phyloP scores from a whole-genome alignment of 2,888 invertebrate species.

The Oligia fasciuncula region DNA sequence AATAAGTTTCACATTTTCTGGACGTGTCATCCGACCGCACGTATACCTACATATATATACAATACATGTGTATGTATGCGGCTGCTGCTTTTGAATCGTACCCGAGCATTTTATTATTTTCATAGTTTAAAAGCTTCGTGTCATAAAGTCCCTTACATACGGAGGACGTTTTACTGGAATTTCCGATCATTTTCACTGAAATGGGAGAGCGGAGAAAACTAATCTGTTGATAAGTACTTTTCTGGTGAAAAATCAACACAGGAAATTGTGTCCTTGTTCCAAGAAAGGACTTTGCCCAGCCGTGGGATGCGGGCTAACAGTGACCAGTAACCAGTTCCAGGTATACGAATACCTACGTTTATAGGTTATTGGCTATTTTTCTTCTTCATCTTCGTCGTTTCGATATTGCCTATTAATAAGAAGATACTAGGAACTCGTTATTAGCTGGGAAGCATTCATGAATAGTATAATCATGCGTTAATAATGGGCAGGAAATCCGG shows the following conservation, averaged over 20 bases:
- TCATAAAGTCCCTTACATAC: slow-evolving; percentile 25
- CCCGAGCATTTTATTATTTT: slow-evolving; percentile 41
- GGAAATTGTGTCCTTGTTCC: neutral
- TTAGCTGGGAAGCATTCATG: neutral
- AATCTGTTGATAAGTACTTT: neutral
- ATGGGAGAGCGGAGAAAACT: neutral
- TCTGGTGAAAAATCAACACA: neutral
- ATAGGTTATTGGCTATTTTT: neutral
- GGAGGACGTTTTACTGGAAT: slow-evolving; percentile 1
- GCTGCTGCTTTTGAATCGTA: slow-evolving; percentile 6
- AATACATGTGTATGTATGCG: neutral
- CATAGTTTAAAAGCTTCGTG: slow-evolving; percentile 47
- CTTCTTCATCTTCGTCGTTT: neutral
- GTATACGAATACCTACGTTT: neutral
- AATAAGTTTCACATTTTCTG: slow-evolving; percentile 30
- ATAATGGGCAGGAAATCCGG: neutral
- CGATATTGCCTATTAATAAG: neutral
- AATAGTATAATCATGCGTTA: neutral
- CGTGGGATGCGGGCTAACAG: neutral
- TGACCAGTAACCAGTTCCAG: neutral
- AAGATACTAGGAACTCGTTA: neutral
- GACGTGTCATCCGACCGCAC: slow-evolving; percentile 31
- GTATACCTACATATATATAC: neutral
- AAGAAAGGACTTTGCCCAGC: neutral
- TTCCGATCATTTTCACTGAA: slow-evolving; percentile 5